Evolutionary conservation across 2,113 vertebrate species (phyloP), one percentile per base, ranked within the genome.

Genomic region (Bolborhynchus lineola): DNA sequence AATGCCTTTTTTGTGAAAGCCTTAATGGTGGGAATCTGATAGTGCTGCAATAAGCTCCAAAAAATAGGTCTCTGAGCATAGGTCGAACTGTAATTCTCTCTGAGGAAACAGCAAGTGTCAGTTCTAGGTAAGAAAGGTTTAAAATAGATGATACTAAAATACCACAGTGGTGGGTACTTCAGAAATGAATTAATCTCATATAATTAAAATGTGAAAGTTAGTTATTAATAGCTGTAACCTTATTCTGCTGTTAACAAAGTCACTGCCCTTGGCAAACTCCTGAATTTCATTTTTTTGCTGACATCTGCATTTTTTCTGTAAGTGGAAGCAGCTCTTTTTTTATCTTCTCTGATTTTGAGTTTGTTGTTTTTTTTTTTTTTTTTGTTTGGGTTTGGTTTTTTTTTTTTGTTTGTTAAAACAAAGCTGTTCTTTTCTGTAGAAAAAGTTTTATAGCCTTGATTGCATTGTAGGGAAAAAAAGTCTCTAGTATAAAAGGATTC

Each of bases 401-500:
- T 12, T 25, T 39, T 39, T 37, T 39, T 39, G 8, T 39, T 39
- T 37, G 20, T 44, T 53, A 62, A 62, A 95, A 96, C 42, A 96
- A 96, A 97, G 78, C 39, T 88, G 65, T 53, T 95, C 46, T 96
- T 92, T 93, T 92, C 82, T 92, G 87, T 68, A 49, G 75, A 97
- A 97, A 96, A 92, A 60, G 53, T 49, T 70, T 53, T 95, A 82
- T 92, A 92, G 90, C 60, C 75, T 97, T 95, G 92, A 95, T 92
- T 93, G 71, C 42, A 42, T 85, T 94, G 85, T 96, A 98, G 70
- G 97, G 97, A 95, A 97, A 93, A 96, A 33, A 50, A 70, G 29
- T 81, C 50, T 92, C 94, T 94, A 93, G 88, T 98, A 98, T 33
- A 98, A 97, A 98, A 97, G n/a, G 83, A 49, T 93, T 94, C 42